Evolutionary conservation across 2,888 invertebrate genomes (phyloP).

Genomic region (Rhopalosiphum nymphaeae): DNA sequence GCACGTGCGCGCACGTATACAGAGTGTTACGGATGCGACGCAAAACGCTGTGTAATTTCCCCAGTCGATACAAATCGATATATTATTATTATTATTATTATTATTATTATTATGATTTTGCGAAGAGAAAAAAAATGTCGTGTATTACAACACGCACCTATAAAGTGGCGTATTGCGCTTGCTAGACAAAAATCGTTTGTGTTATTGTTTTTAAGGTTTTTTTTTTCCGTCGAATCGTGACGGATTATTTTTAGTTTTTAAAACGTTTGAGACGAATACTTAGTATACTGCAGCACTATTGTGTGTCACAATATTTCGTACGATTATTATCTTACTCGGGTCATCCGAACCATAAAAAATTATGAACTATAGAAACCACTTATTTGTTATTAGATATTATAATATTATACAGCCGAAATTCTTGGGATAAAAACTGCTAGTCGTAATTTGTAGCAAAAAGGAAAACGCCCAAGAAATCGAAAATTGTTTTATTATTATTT

Average conservation of each 20-base stretch:
- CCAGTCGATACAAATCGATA: neutral
- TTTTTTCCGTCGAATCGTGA: too few relatives aligned
- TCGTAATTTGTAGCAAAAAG: neutral
- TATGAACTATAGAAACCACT: too few relatives aligned
- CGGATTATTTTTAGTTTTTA: neutral
- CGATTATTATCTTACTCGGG: too few relatives aligned
- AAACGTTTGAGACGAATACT: neutral
- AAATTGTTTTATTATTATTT: too few relatives aligned
- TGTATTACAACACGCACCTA: too few relatives aligned
- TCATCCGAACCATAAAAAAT: too few relatives aligned
- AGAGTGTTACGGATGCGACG: neutral
- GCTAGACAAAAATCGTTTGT: too few relatives aligned
- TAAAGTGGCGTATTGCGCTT: too few relatives aligned
- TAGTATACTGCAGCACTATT: too few relatives aligned
- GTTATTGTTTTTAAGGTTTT: too few relatives aligned
- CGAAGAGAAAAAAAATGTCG: neutral
- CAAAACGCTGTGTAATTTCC: neutral
- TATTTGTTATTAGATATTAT: neutral
- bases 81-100: neutral
- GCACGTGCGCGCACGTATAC: neutral
- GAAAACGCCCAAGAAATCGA: neutral
- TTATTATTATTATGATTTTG: neutral
- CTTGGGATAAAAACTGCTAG: neutral
- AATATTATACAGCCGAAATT: neutral
- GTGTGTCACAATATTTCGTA: too few relatives aligned